phyloP scores from a whole-genome alignment of 92 coral and sea anemone species.

The Porites cylindrica region DNA sequence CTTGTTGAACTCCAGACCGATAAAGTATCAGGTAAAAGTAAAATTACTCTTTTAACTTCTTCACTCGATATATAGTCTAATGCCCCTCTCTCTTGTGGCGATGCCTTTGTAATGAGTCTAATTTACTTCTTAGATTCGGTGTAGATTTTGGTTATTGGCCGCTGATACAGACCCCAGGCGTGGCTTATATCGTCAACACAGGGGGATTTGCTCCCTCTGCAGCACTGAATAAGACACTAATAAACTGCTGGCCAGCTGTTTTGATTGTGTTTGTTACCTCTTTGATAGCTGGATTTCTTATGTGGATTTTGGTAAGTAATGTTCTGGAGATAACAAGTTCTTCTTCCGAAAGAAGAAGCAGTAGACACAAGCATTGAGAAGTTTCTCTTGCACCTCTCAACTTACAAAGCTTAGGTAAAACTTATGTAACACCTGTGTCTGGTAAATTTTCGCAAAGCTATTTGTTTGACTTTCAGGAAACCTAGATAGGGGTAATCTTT shows the following conservation, averaged over 20 bases:
- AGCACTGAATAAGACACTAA: background rate
- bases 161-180: constrained; percentile 81
- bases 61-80: no score
- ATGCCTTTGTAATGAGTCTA: background rate
- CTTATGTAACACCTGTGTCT: no score
- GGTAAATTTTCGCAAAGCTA: no score
- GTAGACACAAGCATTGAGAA: no score
- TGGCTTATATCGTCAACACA: constrained; percentile 60
- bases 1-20: no score
- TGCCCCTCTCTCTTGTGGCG: background rate
- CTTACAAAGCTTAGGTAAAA: no score
- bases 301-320: constrained; percentile 66
- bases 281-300: constrained; percentile 45
- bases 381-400: no score
- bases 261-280: constrained; percentile 59
- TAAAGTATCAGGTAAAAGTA: no score
- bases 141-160: constrained; percentile 31
- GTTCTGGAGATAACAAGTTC: background rate
- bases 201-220: constrained; percentile 16
- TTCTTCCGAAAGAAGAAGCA: no score
- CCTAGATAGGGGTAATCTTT: no score
- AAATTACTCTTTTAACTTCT: no score
- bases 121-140: background rate
- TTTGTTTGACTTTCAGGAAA: no score
- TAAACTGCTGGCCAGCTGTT: constrained; percentile 51